These are phyloP conservation scores for Epinotia brunnichana DNA, from an alignment of 2,888 invertebrate species.

Conservation along the genomic window DNA sequence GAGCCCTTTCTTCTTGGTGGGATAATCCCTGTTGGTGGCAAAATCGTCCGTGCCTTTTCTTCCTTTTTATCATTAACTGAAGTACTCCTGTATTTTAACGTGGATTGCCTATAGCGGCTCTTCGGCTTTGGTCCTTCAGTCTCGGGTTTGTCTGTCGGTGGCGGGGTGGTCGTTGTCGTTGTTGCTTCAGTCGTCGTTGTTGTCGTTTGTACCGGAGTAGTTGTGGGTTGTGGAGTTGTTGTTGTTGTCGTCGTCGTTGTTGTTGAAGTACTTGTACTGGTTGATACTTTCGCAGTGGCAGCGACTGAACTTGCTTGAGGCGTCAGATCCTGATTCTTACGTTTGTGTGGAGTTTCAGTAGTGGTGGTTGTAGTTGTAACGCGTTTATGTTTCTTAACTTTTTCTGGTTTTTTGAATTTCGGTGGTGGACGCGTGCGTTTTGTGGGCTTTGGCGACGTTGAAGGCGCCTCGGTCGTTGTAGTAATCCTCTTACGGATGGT, in stretches of 20 bases:
- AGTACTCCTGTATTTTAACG: slow-evolving; percentile 73
- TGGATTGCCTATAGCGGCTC: slow-evolving; percentile 76
- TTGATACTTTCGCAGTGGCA: slow-evolving; percentile 55
- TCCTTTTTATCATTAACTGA: slow-evolving; percentile 78
- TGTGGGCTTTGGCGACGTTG: slow-evolving; percentile 59
- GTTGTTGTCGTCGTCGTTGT: slow-evolving; percentile 48
- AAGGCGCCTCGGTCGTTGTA: slow-evolving; percentile 53
- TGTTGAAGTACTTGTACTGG: slow-evolving; percentile 53
- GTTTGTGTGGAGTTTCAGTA: slow-evolving; percentile 49
- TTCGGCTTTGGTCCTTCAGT: slow-evolving; percentile 55
- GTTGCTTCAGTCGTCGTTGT: slow-evolving; percentile 50
- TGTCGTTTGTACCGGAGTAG: slow-evolving; percentile 53
- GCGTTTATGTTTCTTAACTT: slow-evolving; percentile 73
- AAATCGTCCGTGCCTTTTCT: slow-evolving; percentile 57
- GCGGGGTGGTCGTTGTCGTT: slow-evolving; percentile 49
- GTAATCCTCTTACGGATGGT: slow-evolving; percentile 47
- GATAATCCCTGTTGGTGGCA: slow-evolving; percentile 50
- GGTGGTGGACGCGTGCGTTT: slow-evolving; percentile 75
- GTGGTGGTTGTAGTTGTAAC: slow-evolving; percentile 61
- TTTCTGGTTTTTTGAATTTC: slow-evolving; percentile 67
- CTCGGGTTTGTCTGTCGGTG: slow-evolving; percentile 22
- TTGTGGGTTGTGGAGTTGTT: slow-evolving; percentile 52
- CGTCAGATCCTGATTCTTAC: slow-evolving; percentile 65
- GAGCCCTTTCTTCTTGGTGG: slow-evolving; percentile 71
- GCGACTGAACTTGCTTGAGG: slow-evolving; percentile 71